Base-by-base conservation (phyloP, 2,113 vertebrate genomes). In the Platichthys flesus region DNA sequence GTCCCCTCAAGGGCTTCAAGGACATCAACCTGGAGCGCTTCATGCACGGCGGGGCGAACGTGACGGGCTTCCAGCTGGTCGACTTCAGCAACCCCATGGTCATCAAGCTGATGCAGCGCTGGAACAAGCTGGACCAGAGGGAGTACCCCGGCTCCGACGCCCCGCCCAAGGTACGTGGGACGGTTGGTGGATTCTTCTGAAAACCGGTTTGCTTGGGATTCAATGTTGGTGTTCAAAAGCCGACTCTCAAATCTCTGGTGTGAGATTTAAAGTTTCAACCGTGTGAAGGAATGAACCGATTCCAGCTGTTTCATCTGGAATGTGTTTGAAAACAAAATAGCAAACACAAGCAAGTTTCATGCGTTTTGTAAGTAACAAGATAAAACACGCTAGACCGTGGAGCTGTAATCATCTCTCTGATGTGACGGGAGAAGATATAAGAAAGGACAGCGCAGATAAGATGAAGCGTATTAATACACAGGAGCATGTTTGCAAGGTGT, bases 11-110 rank as follows among this genome's bases (percentile, higher is more conserved):
- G 98, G 98, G 98, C 59, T 99, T 99, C 91, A 99, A 98, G 90
- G 98, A 99, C 92, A 98, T 99, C 93, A 97, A 97, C 91, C 94
- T 99, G 79, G 98, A 99, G 87, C 97, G 97, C 57, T 99, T 99
- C 94, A 97, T 99, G 95, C 97, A 99, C 0, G 98, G 98, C 2
- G 98, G 98, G 64, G 98, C 98, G 78, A 99, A 99, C 82, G 97
- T 99, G 71, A 99, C 97, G 3, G 98, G 98, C 89, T 99, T 99
- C 94, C 98, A 99, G 91, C 88, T 99, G 72, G 97, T 99, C 42
- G 97, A 99, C 94, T 99, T 99, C 92, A 98, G 95, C 87, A 98
- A 97, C 55, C 96, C 97, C 1, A 97, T 99, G 95, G 98, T 99
- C 86, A 93, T 97, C 88, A 98, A 98, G 55, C 93, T 99, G 82